Evolutionary conservation across 2,888 invertebrate genomes (phyloP).

Genomic region (Craniophora ligustri): DNA sequence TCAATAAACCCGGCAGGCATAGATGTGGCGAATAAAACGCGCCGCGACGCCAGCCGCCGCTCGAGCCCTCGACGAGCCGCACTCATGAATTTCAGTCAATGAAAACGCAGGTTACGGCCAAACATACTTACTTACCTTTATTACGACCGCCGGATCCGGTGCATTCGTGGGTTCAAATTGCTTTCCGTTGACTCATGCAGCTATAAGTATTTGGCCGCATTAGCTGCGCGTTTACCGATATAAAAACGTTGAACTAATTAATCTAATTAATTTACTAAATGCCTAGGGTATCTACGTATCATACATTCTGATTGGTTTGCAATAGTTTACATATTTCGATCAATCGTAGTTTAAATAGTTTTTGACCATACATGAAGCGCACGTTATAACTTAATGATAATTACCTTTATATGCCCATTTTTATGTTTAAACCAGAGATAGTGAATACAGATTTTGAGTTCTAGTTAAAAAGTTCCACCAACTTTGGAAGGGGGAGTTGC

Average conservation of each 20-base stretch:
- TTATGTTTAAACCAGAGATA: not conserved
- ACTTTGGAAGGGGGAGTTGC: conserved; percentile 11
- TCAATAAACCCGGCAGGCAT: conserved; percentile 75
- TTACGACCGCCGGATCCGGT: conserved; percentile 43
- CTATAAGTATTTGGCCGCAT: conserved; percentile 43
- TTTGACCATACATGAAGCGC: not conserved
- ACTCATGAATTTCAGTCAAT: conserved; percentile 64
- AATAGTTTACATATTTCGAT: conserved; percentile 26
- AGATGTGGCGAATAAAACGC: conserved; percentile 68
- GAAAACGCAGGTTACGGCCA: conserved; percentile 54
- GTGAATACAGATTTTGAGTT: conserved; percentile 16
- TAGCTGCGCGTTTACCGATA: conserved; percentile 29
- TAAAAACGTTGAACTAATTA: conserved; percentile 34
- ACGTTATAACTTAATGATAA: not conserved
- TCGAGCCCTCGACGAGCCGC: conserved; percentile 49
- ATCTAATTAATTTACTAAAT: conserved; percentile 38
- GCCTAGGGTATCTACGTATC: conserved; percentile 1
- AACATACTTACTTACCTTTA: conserved; percentile 52
- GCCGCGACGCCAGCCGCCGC: conserved; percentile 58
- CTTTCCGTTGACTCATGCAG: conserved; percentile 46
- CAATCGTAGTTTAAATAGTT: conserved; percentile 16
- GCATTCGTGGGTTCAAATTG: conserved; percentile 45
- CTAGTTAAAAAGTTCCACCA: conserved; percentile 28
- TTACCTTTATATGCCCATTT: too few relatives aligned
- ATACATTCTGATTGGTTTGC: conserved; percentile 15